Evolutionary conservation across 2,797 vertebrate species (phyloP).

Genomic region (Paguma larvata): DNA sequence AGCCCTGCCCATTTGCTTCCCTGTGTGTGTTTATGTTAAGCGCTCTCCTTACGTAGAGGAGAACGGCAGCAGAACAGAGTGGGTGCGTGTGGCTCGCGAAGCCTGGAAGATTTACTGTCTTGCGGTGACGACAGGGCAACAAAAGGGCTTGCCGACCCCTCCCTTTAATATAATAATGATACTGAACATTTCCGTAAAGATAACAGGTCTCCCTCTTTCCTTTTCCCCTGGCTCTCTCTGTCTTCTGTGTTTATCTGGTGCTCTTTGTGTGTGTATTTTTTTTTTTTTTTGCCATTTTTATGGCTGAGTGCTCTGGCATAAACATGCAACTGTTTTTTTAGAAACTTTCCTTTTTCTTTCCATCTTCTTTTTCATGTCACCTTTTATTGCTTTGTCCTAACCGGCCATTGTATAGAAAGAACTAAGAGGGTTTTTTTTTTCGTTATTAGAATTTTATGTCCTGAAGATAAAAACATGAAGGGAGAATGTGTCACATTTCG

Average conservation of each 20-base stretch:
- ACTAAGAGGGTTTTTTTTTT: conserved; percentile 23
- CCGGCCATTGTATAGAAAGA: conserved; percentile 12
- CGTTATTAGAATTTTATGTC: conserved; percentile 49
- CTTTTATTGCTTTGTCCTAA: conserved; percentile 13
- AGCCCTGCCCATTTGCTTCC: neutral
- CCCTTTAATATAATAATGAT: neutral
- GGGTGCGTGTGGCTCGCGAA: neutral
- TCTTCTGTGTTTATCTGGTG: neutral
- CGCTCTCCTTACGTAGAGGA: neutral
- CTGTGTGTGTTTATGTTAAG: neutral
- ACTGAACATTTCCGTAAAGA: neutral
- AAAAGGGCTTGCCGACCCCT: neutral
- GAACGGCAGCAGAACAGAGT: neutral
- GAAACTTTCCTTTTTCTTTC: conserved; percentile 7
- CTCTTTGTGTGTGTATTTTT: neutral
- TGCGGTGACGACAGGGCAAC: neutral
- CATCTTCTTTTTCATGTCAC: neutral
- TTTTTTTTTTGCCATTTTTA: neutral
- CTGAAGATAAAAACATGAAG: conserved; percentile 47
- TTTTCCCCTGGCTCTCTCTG: neutral
- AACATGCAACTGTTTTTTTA: neutral
- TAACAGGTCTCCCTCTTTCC: neutral
- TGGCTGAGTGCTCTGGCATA: neutral
- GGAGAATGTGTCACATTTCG: conserved; percentile 25
- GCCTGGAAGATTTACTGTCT: neutral